Base-by-base conservation (phyloP, 30 jellyfish, hydroid and myxozoan genomes). In the Turritopsis dohrnii region DNA sequence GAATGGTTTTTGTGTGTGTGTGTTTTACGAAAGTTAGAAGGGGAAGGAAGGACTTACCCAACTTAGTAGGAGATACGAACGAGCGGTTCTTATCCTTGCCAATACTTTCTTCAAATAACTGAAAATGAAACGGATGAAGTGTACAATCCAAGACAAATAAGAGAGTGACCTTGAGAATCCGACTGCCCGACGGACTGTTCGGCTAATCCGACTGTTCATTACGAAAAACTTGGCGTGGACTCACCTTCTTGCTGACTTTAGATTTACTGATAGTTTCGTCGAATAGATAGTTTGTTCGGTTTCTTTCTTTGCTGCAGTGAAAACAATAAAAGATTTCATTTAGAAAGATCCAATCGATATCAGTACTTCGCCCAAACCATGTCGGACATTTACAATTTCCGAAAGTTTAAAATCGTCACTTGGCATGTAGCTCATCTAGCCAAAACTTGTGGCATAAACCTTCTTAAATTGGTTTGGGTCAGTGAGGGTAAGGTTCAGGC, bases 201-300 rank as follows among this genome's bases (percentile, higher is more conserved):
- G n/a, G n/a, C n/a, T n/a, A n/a, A n/a, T n/a, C n/a, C 60, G 9
- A 41, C 60, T 13, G 60, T 3, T 3, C 5, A 41, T 41, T 13
- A 41, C 60, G 13, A 41, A 41, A 41, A 3, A 41, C 13, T 41
- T 3, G 60, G 60, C 13, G 60, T 41, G 60, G 19, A 79, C 86
- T 1, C 18, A 80, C 87, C 83, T 80, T 80, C 53, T 80, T 80
- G 0, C 82, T 31, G 17, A 80, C 77, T 80, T 80, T 80, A 3
- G 87, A 52, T 71, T 74, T 74, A 41, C 23, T 74, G 0, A 80
- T 53, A 22, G 87, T 16, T 24, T 80, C 87, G 52, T 80, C 87
- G 65, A 80, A 80, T 0, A 80, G 28, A 27, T 53, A 25, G 28
- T 80, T 53, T 16, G 87, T 80, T 27, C 87, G 87, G 8, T 1